Percentiles rank a stretch among this genome's conserved stretches.
Evolutionary conservation across 2,113 vertebrate genomes (phyloP).

Genomic region (Anthoscopus minutus): DNA sequence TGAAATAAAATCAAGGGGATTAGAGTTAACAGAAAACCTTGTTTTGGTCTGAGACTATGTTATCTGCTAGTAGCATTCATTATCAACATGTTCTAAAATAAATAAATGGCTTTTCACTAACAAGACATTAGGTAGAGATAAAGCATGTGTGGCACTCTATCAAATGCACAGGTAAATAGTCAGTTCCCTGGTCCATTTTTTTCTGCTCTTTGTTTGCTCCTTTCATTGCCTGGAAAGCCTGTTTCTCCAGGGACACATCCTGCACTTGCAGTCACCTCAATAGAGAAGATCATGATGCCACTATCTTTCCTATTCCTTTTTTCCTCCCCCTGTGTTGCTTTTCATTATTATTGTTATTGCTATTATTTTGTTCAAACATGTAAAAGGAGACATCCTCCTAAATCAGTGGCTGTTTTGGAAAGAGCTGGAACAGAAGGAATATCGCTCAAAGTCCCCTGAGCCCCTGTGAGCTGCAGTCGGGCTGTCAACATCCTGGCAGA

Average conservation of each 20-base stretch:
- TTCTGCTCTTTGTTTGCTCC: conserved; percentile 9
- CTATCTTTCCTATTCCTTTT: not conserved
- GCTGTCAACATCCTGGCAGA: conserved; percentile 60
- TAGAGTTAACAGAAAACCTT: conserved; percentile 34
- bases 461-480: conserved; percentile 36
- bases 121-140: conserved; percentile 26
- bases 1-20: conserved; percentile 46
- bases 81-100: conserved; percentile 38
- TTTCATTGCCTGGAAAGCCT: not conserved
- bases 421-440: conserved; percentile 59
- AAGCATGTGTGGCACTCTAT: conserved; percentile 6
- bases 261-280: not conserved
- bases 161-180: conserved; percentile 9
- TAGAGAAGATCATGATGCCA: not conserved
- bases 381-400: conserved; percentile 12
- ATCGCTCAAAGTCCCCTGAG: conserved; percentile 48
- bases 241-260: not conserved
- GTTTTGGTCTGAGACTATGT: conserved; percentile 33
- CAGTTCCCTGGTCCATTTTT: not conserved
- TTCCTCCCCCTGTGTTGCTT: not conserved
- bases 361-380: not conserved
- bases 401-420: conserved; percentile 40
- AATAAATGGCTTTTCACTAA: conserved; percentile 44
- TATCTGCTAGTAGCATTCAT: conserved; percentile 50
- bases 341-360: not conserved